Percentiles rank a stretch among this genome's conserved stretches.
Evolutionary conservation across 2,113 vertebrate genomes (phyloP).

Genomic region (Burhinus oedicnemus): DNA sequence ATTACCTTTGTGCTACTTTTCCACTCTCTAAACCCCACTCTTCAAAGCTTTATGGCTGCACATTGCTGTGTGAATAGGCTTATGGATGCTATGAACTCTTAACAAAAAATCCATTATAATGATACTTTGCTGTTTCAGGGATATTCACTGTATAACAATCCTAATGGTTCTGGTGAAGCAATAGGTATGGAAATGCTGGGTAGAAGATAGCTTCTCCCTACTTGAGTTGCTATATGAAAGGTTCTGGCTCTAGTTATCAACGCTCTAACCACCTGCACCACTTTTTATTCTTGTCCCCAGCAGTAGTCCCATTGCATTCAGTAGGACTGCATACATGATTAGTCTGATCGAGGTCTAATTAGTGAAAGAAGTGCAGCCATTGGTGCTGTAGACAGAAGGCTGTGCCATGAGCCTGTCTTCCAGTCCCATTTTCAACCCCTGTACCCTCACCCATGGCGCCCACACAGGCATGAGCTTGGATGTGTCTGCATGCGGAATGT

Average conservation of each 20-base stretch:
- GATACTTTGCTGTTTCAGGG: constrained; percentile 48
- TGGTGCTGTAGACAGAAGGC: not conserved
- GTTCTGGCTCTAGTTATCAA: constrained; percentile 18
- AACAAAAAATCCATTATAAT: constrained; percentile 63
- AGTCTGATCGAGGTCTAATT: constrained; percentile 52
- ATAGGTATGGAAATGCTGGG: constrained; percentile 52
- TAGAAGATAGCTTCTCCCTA: constrained; percentile 27
- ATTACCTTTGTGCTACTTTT: constrained; percentile 64
- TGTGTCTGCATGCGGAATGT: not conserved
- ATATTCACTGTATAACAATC: constrained; percentile 60
- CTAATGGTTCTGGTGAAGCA: constrained; percentile 55
- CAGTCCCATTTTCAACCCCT: not conserved
- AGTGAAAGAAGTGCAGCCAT: not conserved
- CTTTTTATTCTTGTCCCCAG: constrained; percentile 44
- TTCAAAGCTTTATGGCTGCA: constrained; percentile 49
- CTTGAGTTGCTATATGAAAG: constrained; percentile 23
- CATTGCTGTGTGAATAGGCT: constrained; percentile 51
- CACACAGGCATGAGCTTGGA: not conserved
- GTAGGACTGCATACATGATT: constrained; percentile 21
- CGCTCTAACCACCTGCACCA: constrained; percentile 39
- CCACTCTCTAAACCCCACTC: constrained; percentile 39
- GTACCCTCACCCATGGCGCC: not conserved
- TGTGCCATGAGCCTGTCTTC: not conserved
- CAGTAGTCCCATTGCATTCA: constrained; percentile 32
- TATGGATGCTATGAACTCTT: constrained; percentile 55